Evolutionary conservation across 2,888 invertebrate genomes (phyloP).

Genomic region (Coleophora deauratella): DNA sequence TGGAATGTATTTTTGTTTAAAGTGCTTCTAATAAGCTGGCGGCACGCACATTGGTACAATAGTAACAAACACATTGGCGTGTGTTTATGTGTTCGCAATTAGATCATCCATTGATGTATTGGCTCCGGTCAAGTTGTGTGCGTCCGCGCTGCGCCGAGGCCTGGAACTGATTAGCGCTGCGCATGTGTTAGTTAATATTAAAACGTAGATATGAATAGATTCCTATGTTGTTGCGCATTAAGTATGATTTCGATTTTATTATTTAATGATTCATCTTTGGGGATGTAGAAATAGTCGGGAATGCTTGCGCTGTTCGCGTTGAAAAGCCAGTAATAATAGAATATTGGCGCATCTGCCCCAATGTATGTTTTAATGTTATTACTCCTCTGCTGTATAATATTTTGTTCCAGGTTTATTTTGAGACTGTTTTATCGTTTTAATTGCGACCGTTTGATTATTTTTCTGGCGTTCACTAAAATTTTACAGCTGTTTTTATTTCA

Average conservation of each 20-base stretch:
- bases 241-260: constrained; percentile 73
- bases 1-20: constrained; percentile 70
- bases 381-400: constrained; percentile 57
- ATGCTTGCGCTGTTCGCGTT: constrained; percentile 62
- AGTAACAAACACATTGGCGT: constrained; percentile 55
- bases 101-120: constrained; percentile 65
- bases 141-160: constrained; percentile 30
- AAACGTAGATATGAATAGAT: constrained; percentile 56
- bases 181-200: constrained; percentile 59
- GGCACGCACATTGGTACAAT: constrained; percentile 62
- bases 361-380: constrained; percentile 69
- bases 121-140: constrained; percentile 36
- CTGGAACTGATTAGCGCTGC: constrained; percentile 65
- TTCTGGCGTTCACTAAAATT: constrained; percentile 53
- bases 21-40: constrained; percentile 63
- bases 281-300: constrained; percentile 72
- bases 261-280: constrained; percentile 44
- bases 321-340: constrained; percentile 73
- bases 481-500: constrained; percentile 63
- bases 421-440: constrained; percentile 68
- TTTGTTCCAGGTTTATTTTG: constrained; percentile 58
- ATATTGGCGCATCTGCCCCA: constrained; percentile 70
- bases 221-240: constrained; percentile 64
- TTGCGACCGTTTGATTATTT: constrained; percentile 63
- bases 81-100: constrained; percentile 69